Conservation (phyloP, 1,140 invertebrate species). For the Anadara kagoshimensis region DNA sequence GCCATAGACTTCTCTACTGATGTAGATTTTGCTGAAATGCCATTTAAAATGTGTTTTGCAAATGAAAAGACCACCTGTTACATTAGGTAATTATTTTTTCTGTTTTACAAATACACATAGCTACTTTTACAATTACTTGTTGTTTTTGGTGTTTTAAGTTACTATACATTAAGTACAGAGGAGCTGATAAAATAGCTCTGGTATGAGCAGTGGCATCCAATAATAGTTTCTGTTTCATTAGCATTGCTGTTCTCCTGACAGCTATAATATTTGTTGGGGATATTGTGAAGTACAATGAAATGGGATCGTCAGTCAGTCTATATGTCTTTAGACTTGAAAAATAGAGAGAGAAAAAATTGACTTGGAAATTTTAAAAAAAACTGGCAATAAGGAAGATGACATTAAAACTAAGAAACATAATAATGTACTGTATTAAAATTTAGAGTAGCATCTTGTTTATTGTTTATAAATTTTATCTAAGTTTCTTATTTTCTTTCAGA, state of each 20-base stretch:
- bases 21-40: constrained; percentile 85
- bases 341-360: too few relatives aligned
- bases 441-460: too few relatives aligned
- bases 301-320: too few relatives aligned
- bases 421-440: too few relatives aligned
- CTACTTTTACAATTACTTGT: not conserved
- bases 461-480: not conserved
- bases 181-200: too few relatives aligned
- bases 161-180: not conserved
- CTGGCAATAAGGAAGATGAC: too few relatives aligned
- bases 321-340: too few relatives aligned
- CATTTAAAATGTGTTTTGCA: constrained; percentile 87
- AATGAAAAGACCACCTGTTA: constrained; percentile 82
- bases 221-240: too few relatives aligned
- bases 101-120: not conserved
- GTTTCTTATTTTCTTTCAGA: constrained; percentile 37
- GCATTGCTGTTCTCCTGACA: not conserved
- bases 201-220: too few relatives aligned
- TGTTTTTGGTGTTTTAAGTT: not conserved
- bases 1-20: constrained; percentile 85
- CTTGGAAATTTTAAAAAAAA: too few relatives aligned
- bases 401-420: too few relatives aligned
- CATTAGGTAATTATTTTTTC: constrained; percentile 75
- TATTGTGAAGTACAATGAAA: not conserved
- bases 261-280: not conserved